Evolutionary conservation across 1,140 invertebrate species (phyloP).

Genomic region (Monomorium pharaonis): DNA sequence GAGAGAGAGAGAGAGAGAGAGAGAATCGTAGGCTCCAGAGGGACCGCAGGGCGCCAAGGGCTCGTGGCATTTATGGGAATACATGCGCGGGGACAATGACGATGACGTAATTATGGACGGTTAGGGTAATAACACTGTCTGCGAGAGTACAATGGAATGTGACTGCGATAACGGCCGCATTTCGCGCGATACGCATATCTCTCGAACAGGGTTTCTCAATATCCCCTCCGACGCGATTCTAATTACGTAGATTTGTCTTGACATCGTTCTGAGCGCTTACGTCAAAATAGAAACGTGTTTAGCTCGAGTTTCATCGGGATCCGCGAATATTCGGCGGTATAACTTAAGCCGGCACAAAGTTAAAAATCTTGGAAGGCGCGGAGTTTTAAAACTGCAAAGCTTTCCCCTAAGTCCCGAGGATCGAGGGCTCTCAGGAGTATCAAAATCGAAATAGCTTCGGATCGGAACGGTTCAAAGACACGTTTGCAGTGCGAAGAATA

Average conservation of each 20-base stretch:
- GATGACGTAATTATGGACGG: slow-evolving; percentile 81
- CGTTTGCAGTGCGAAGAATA: neutral
- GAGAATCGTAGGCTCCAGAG: neutral
- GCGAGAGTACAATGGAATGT: slow-evolving; percentile 74
- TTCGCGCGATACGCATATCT: slow-evolving; percentile 5
- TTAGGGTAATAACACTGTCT: slow-evolving; percentile 80
- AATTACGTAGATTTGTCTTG: neutral
- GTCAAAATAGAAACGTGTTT: neutral
- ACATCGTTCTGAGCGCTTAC: neutral
- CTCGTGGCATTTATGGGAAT: slow-evolving; percentile 70
- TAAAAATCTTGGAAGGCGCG: neutral
- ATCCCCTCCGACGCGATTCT: neutral
- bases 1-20: neutral
- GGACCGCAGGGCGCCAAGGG: slow-evolving; percentile 54
- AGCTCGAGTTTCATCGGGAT: neutral
- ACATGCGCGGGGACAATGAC: slow-evolving; percentile 78
- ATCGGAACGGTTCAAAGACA: neutral
- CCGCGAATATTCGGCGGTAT: too few species aligned
- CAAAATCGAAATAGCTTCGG: neutral
- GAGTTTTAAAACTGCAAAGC: neutral
- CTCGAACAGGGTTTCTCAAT: slow-evolving; percentile 35
- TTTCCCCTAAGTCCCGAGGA: neutral
- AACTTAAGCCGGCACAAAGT: neutral
- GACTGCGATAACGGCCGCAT: slow-evolving; percentile 60
- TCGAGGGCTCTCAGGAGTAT: neutral